Evolutionary conservation across 2,888 invertebrate genomes (phyloP).

Genomic region (Chalcis sispes): DNA sequence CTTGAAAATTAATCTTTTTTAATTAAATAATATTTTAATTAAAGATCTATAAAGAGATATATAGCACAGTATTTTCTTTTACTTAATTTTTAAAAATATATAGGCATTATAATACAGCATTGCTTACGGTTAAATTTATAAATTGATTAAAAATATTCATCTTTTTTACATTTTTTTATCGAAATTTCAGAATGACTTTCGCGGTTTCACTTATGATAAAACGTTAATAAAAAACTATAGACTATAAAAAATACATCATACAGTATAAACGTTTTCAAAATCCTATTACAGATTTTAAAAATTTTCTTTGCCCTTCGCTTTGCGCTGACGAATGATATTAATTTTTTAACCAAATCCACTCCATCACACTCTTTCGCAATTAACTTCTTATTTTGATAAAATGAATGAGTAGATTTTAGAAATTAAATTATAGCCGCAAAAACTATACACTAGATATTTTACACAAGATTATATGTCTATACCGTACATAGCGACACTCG

Average conservation of each 20-base stretch:
- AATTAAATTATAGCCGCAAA: constrained; percentile 45
- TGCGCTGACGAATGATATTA: constrained; percentile 4
- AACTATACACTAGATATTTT: constrained; percentile 44
- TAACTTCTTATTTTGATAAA: constrained; percentile 17
- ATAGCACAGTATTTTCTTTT: no score
- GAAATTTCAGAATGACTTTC: no score
- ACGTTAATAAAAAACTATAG: constrained; percentile 35
- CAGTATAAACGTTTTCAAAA: constrained; percentile 19
- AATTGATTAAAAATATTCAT: constrained; percentile 32
- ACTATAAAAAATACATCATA: constrained; percentile 43
- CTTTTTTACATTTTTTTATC: constrained; percentile 18
- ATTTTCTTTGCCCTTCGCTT: background rate
- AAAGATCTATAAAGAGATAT: no score
- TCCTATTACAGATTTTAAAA: constrained; percentile 11
- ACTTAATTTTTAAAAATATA: no score
- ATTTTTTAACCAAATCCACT: constrained; percentile 37
- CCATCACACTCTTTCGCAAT: background rate
- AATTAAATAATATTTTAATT: background rate
- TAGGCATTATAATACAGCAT: no score
- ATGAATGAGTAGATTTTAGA: constrained; percentile 43
- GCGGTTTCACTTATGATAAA: no score
- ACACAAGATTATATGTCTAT: constrained; percentile 47
- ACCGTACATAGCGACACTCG: constrained; percentile 41
- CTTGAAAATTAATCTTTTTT: background rate
- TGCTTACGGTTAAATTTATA: constrained; percentile 2